Conservation (phyloP, 2,888 invertebrate genomes). For the Leucania comma region DNA sequence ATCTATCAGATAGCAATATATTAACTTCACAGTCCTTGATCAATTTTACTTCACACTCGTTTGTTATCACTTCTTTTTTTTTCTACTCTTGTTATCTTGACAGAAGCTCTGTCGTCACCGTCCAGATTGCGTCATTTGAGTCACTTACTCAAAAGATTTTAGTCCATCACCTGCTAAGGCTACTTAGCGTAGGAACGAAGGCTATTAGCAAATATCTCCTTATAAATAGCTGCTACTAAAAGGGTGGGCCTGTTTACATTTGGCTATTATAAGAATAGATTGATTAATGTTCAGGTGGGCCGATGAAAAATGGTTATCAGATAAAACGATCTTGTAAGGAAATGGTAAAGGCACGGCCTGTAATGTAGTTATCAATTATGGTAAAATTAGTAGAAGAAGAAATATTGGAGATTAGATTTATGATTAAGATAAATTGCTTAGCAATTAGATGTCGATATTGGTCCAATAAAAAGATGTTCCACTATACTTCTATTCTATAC, state of each 20-base stretch:
- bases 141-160: constrained; percentile 7
- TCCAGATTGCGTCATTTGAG: constrained; percentile 12
- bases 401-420: constrained; percentile 15
- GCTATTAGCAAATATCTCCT: constrained; percentile 62
- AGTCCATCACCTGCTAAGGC: constrained; percentile 16
- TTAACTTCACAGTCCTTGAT: neutral
- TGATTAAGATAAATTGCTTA: constrained; percentile 21
- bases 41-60: neutral
- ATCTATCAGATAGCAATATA: neutral
- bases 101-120: constrained; percentile 2
- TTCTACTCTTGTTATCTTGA: neutral
- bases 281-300: constrained; percentile 62
- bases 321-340: constrained; percentile 50
- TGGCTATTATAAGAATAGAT: constrained; percentile 63
- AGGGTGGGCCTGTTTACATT: constrained; percentile 66
- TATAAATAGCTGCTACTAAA: constrained; percentile 66
- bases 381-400: constrained; percentile 1
- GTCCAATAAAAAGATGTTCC: neutral
- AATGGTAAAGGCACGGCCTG: constrained; percentile 34
- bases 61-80: neutral
- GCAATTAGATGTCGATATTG: neutral
- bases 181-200: constrained; percentile 63
- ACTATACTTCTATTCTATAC: neutral
- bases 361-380: constrained; percentile 39
- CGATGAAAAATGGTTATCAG: constrained; percentile 63